Evolutionary conservation across 1,140 invertebrate species (phyloP).

Genomic region (Ceratitis capitata): DNA sequence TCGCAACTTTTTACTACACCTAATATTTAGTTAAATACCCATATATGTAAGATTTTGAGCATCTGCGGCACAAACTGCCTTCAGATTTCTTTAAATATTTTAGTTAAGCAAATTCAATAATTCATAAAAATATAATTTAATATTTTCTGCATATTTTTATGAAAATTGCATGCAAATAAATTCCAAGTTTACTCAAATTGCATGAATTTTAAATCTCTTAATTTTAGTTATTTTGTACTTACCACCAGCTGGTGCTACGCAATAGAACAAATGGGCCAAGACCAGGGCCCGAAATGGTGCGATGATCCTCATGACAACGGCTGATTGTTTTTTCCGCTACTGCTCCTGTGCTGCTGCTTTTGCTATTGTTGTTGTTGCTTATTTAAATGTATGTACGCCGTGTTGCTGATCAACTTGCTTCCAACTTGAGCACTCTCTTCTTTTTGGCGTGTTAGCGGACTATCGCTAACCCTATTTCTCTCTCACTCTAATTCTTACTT

Average conservation of each 20-base stretch:
- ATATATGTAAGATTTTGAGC: too few species aligned
- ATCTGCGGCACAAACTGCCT: too few species aligned
- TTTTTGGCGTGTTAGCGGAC: not conserved
- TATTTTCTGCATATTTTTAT: too few species aligned
- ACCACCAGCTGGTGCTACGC: conserved; percentile 49
- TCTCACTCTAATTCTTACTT: not conserved
- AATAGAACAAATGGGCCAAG: conserved; percentile 48
- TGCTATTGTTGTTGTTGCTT: not conserved
- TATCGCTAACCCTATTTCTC: not conserved
- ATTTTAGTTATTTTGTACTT: conserved; percentile 44
- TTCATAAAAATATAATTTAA: too few species aligned
- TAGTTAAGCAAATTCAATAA: too few species aligned
- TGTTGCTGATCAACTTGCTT: not conserved
- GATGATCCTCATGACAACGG: conserved; percentile 46
- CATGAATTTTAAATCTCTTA: too few species aligned
- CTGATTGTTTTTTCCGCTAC: conserved; percentile 6
- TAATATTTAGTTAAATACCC: too few species aligned
- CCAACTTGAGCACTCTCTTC: not conserved
- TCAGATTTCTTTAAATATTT: too few species aligned
- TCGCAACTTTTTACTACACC: too few species aligned
- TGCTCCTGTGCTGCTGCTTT: not conserved
- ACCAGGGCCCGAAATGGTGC: conserved; percentile 46
- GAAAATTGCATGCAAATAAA: too few species aligned
- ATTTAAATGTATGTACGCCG: too few species aligned
- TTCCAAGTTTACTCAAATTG: too few species aligned